Conservation (phyloP, 2,797 vertebrate genomes). For the Crotalus adamanteus region DNA sequence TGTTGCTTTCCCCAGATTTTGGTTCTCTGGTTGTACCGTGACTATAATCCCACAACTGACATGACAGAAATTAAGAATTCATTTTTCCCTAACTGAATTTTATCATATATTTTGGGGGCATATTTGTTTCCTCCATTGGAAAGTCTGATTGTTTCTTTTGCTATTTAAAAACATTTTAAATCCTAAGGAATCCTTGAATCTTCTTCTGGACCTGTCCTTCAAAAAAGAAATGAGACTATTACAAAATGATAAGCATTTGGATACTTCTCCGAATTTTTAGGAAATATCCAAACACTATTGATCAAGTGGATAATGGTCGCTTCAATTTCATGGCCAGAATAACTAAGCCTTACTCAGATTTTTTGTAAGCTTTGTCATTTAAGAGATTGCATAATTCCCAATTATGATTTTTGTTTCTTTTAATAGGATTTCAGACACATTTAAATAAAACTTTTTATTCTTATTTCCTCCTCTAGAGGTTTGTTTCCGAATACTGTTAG, state of each 20-base stretch:
- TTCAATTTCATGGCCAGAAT: not conserved
- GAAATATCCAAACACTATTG: not conserved
- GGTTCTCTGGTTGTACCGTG: not conserved
- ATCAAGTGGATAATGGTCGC: not conserved
- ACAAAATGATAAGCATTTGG: not conserved
- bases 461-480: not conserved
- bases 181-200: not conserved
- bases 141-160: not conserved
- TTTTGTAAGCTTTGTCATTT: not conserved
- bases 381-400: not conserved
- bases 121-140: not conserved
- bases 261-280: not conserved
- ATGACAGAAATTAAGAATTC: not conserved
- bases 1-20: not conserved
- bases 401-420: not conserved
- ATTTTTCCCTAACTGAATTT: not conserved
- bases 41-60: not conserved
- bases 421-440: not conserved
- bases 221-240: not conserved
- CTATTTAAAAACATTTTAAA: not conserved
- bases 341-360: not conserved
- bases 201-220: not conserved
- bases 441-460: not conserved
- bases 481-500: not conserved
- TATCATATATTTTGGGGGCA: not conserved